Evolutionary conservation across 2,888 invertebrate genomes (phyloP), one percentile per base, ranked within the genome.

Genomic region (Phytoseiulus persimilis): DNA sequence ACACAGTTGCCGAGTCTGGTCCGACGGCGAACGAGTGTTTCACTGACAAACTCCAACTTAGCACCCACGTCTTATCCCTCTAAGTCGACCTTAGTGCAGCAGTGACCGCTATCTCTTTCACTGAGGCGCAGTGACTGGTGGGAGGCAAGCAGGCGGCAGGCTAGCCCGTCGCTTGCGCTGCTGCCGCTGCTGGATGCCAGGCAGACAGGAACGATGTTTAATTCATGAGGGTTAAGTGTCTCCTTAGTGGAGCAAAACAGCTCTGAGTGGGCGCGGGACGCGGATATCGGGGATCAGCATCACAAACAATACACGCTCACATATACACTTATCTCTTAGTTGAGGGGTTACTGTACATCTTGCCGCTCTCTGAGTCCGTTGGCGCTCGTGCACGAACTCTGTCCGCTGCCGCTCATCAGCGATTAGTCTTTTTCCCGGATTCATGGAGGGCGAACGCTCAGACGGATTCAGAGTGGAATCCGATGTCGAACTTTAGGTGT

Each of bases 191-290:
- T 18, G 65, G 65, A 65, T 65, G 65, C 65, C 65, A 65, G 18
- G 87, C 87, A 32, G 33, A 23, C 32, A 32, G 87, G 45, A n/a
- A 87, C 87, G 32, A 87, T 87, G 87, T 87, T 87, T 87, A 87
- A 87, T 87, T 87, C 87, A 87, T 87, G 87, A 87, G 87, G 87
- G 87, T 87, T 87, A 87, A 87, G 87, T 87, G 87, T 87, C 65
- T 65, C 65, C 65, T 65, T 65, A 65, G 65, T 28, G 65, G 18
- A 65, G 65, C 65, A 65, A n/a, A 65, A 65, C 65, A 65, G 65
- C 65, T 65, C 65, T 65, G 65, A 65, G 65, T 65, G 65, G 65
- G 65, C 65, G 65, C 65, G 65, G 65, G 65, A 65, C 65, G 65
- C 65, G 65, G 65, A 65, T 65, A 65, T 65, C 65, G 65, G 28